These are phyloP conservation scores for Ciconia maguari DNA, from an alignment of 2,113 vertebrate genomes.

Conservation along the genomic window DNA sequence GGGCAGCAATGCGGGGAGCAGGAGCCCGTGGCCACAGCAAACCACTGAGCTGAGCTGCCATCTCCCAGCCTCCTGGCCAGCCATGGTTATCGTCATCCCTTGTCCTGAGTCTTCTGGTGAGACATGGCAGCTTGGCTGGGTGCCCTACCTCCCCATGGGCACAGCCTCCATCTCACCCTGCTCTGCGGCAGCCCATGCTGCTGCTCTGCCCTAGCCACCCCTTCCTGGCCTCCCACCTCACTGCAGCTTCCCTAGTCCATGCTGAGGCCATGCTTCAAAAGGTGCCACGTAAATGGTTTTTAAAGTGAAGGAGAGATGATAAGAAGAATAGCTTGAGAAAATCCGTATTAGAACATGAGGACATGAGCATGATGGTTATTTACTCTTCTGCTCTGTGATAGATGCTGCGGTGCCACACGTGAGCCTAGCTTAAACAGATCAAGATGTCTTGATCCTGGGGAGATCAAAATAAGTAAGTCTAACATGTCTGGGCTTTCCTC, in stretches of 20 bases:
- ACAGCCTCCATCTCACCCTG: background rate
- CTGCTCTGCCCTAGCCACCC: background rate
- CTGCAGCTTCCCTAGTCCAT: background rate
- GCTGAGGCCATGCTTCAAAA: background rate
- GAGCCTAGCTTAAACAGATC: background rate
- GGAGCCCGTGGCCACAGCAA: background rate
- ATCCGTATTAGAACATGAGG: background rate
- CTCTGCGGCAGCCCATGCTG: background rate
- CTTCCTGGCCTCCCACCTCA: background rate
- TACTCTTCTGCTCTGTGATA: background rate
- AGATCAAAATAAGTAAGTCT: background rate
- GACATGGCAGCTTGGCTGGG: background rate
- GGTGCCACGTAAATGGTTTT: background rate
- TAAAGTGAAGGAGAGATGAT: background rate
- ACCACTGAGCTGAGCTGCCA: background rate
- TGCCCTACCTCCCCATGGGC: background rate
- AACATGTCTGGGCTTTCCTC: background rate
- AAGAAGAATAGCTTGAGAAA: background rate
- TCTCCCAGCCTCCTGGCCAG: background rate
- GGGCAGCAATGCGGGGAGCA: background rate
- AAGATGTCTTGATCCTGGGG: background rate
- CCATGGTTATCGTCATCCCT: background rate
- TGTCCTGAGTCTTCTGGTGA: background rate
- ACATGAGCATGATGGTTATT: background rate
- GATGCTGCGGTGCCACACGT: background rate